These are phyloP conservation scores for Phyllotreta striolata DNA, from an alignment of 2,888 invertebrate genomes.

Conservation along the genomic window DNA sequence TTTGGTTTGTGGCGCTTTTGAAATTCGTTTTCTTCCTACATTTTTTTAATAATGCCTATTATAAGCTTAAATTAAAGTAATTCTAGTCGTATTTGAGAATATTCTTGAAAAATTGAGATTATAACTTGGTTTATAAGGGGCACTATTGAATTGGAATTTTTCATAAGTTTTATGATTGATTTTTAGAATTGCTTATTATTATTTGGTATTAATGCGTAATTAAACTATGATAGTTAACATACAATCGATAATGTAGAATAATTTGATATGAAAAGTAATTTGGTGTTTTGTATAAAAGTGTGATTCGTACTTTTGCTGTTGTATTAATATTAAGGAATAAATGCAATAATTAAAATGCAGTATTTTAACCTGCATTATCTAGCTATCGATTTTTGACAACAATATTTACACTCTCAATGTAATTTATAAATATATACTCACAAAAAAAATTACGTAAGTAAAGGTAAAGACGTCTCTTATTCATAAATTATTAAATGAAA, in stretches of 20 bases:
- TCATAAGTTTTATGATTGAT: slow-evolving; percentile 11
- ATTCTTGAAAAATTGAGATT: slow-evolving; percentile 15
- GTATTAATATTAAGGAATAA: slow-evolving; percentile 14
- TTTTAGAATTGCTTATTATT: slow-evolving; percentile 25
- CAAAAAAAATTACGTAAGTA: too few relatives aligned
- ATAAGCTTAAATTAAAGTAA: too few relatives aligned
- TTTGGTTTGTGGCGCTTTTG: too few relatives aligned
- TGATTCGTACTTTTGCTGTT: slow-evolving; percentile 26
- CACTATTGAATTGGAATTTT: slow-evolving; percentile 3
- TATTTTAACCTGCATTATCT: background rate
- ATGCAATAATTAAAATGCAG: slow-evolving; percentile 23
- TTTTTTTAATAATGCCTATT: too few relatives aligned
- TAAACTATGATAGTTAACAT: slow-evolving; percentile 15
- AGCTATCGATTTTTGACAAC: slow-evolving; percentile 12
- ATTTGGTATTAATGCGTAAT: slow-evolving; percentile 20
- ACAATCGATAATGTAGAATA: slow-evolving; percentile 27
- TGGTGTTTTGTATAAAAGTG: slow-evolving; percentile 31
- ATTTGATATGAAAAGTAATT: slow-evolving; percentile 30
- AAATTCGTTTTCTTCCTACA: too few relatives aligned
- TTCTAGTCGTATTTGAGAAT: too few relatives aligned
- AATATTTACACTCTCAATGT: background rate
- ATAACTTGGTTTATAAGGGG: too few relatives aligned
- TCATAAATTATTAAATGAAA: background rate
- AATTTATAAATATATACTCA: too few relatives aligned
- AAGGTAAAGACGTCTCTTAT: background rate